Base-by-base conservation (phyloP, 2,888 invertebrate species). In the Cosmia pyralina region DNA sequence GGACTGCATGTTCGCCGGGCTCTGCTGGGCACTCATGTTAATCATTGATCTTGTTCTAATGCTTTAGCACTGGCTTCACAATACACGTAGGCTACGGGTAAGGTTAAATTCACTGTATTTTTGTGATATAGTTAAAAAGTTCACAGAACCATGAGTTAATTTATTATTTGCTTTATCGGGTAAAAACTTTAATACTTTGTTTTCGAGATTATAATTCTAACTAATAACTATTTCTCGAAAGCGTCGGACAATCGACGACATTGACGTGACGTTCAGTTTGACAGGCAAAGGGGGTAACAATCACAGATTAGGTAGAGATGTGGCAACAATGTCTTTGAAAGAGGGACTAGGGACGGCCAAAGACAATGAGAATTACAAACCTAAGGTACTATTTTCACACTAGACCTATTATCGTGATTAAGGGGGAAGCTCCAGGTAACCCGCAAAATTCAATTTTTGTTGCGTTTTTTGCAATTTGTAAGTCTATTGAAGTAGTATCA, bases 21-120 rank as follows among this genome's bases (percentile, higher is more conserved):
- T 98, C 88, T 97, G 98, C 93, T 98, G 98, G 76, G 97, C 95
- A 93, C 97, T 98, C 98, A 98, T 98, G 88, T 92, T 96, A 91
- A 91, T 93, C 92, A 93, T 93, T 90, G 90, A 84, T 85, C 70
- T 84, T 80, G 79, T 79, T 88, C 78, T 81, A 81, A 82, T 79
- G 73, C 82, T 82, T 83, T 87, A 83, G 85, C 79, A 88, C 83
- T 83, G 84, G 84, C 79, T 83, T 86, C 79, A 84, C 79, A 87
- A 88, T 85, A 86, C 85, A 86, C 87, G 88, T 86, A 86, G 75
- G 81, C 83, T 83, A 76, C 78, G 83, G 74, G 72, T 81, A 72
- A 79, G 74, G 75, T 77, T 80, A 87, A 69, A 82, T 83, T 83
- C 87, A 89, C 87, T 83, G 82, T 83, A 84, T 82, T 83, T 79